Evolutionary conservation across 2,888 invertebrate genomes (phyloP), one percentile per base, ranked within the genome.

Genomic region (Noctua janthe): DNA sequence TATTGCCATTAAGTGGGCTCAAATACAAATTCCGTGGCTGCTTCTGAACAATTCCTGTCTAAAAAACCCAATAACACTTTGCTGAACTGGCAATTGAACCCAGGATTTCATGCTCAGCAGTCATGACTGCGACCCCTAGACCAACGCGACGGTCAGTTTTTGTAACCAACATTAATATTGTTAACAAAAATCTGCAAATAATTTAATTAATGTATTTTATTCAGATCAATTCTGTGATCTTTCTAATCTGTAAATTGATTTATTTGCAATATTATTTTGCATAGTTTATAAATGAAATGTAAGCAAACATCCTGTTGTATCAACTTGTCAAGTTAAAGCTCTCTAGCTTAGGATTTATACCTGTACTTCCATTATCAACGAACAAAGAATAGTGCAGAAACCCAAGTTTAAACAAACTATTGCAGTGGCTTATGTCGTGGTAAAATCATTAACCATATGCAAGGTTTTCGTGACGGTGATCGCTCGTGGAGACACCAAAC

Each of bases 271-370:
- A 35, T 51, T 43, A 66, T 56, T 79, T 70, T 80, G 35, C 62
- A 71, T 39, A 74, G 20, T 20, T 49, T 43, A 29, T 76, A 29
- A 62, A 17, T 64, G 78, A 67, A 49, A 74, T 13, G 49, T 69
- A 72, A 1, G 43, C 15, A 59, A 64, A 77, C 64, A 77, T 86
- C 86, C 86, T 77, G 83, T 59, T 82, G 35, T 59, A 51, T 35
- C 49, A 64, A 72, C 47, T 72, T 69, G 78, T 73, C 69, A 76
- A 76, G 74, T 66, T 66, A 47, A 82, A 86, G 67, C 72, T 86
- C 56, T 82, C 71, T 69, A 69, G 59, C 51, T 74, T 56, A 74
- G 73, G 82, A 84, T 82, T 76, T 81, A 81, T 67, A 49, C 75
- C 80, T 76, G 73, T 71, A 59, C n/a, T 82, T 59, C 43, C 8